phyloP scores from a whole-genome alignment of 2,888 invertebrate species.

The Chaetogeoica ovagalla region DNA sequence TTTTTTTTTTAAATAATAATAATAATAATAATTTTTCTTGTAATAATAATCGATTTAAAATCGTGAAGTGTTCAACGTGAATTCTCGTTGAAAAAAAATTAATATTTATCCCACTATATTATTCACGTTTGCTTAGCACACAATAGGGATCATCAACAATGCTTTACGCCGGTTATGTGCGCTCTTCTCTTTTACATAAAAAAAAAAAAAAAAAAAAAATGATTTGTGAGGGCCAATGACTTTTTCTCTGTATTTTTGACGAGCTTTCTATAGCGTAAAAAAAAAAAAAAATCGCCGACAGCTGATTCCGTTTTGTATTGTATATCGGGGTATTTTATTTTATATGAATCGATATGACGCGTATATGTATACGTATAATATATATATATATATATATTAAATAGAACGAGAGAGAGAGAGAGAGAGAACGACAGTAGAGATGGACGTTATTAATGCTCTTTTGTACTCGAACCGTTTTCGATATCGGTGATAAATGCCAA shows the following conservation, averaged over 20 bases:
- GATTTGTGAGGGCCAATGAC: conserved; percentile 36
- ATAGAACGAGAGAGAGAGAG: conserved; percentile 25
- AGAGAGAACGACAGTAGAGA: conserved; percentile 24
- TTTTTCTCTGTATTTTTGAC: conserved; percentile 35
- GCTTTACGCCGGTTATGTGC: conserved; percentile 25
- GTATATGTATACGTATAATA: neutral
- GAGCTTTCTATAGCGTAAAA: conserved; percentile 34
- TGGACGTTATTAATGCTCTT: conserved; percentile 52
- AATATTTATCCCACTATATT: conserved; percentile 29
- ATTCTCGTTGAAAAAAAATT: conserved; percentile 40
- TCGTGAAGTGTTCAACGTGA: conserved; percentile 13
- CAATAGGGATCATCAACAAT: conserved; percentile 43
- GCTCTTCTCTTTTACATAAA: conserved; percentile 3
- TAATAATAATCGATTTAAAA: conserved; percentile 13
- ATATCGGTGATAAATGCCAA: conserved; percentile 52
- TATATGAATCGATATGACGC: conserved; percentile 27
- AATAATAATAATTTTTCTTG: neutral
- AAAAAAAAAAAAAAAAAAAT: conserved; percentile 46
- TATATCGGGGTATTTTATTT: conserved; percentile 21
- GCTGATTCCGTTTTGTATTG: conserved; percentile 41
- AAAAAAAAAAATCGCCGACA: conserved; percentile 38
- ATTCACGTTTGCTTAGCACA: conserved; percentile 38
- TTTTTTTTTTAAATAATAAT: too few species aligned
- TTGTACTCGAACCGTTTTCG: conserved; percentile 45
- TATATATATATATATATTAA: conserved; percentile 30